Evolutionary conservation across 2,888 invertebrate species (phyloP), one percentile per base, ranked within the genome.

Genomic region (Xestia ashworthii): DNA sequence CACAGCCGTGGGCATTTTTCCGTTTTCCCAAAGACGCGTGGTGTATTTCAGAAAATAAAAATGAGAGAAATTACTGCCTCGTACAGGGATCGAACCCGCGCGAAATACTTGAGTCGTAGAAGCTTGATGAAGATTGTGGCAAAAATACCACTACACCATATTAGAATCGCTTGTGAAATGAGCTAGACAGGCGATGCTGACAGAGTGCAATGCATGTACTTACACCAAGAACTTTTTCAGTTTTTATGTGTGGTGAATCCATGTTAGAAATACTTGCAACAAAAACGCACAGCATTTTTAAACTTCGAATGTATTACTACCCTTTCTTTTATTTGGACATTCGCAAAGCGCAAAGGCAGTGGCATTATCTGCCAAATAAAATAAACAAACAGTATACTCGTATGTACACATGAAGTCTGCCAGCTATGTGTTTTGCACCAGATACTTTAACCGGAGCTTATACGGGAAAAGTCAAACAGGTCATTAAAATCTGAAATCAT

Each of bases 141-240:
- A 50, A 50, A 50, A 22, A 50, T 50, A 3, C 19, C 50, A 50
- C 50, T 50, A 19, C 50, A 77, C 62, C 22, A 3, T 58, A 80
- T 53, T 32, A 67, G 8, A 74, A 81, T 64, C 81, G 53, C 74
- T 55, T 66, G 44, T 44, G 11, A 19, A 19, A 64, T 6, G 76
- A 65, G 55, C 50, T 50, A 19, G 22, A 41, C 58, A 22, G 62
- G 22, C 53, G 41, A 78, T 19, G 9, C 4, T 62, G 2, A 66
- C 60, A 66, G 0, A 1, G 25, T 41, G 25, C 46, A 46, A 19
- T 64, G 53, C 41, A 50, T 25, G 50, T 71, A 80, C 32, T 32
- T 32, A 32, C n/a, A 67, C 62, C 41, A n/a, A 48, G 62, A 67
- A 68, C 12, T 44, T 1, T 67, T 32, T 64, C 46, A 32, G 32